phyloP scores from a whole-genome alignment of 2,888 invertebrate species.

The Brenthis hecate region DNA sequence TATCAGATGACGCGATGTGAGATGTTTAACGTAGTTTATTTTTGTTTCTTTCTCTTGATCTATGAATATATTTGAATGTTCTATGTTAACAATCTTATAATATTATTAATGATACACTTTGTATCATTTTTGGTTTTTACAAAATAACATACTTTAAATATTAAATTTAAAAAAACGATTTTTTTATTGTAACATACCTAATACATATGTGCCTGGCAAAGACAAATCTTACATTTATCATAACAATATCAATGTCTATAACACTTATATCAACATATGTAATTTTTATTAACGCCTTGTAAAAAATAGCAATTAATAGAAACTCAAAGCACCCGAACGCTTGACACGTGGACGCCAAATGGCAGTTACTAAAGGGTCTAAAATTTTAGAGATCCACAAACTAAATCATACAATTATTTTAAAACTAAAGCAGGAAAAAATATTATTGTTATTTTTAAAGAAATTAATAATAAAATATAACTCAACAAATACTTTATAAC shows the following conservation, averaged over 20 bases:
- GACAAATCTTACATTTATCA: conserved; percentile 7
- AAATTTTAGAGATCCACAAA: conserved; percentile 47
- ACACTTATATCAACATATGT: conserved; percentile 21
- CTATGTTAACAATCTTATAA: conserved; percentile 2
- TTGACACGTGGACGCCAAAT: conserved; percentile 76
- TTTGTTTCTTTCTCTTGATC: conserved; percentile 47
- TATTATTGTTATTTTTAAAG: not conserved
- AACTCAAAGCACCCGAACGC: conserved; percentile 52
- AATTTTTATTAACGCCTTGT: conserved; percentile 30
- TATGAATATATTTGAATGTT: conserved; percentile 30
- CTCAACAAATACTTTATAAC: no score
- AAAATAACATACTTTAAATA: conserved; percentile 1
- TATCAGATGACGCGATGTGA: conserved; percentile 60
- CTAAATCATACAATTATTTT: not conserved
- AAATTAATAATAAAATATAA: no score
- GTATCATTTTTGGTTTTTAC: conserved; percentile 15
- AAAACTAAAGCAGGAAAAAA: no score
- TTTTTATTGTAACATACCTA: conserved; percentile 7
- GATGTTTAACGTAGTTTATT: conserved; percentile 53
- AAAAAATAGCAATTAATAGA: conserved; percentile 70
- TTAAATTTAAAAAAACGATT: not conserved
- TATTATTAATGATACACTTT: conserved; percentile 8
- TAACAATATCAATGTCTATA: conserved; percentile 7
- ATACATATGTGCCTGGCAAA: conserved; percentile 5
- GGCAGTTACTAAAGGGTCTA: conserved; percentile 53